These are phyloP conservation scores for Saimiri boliviensis DNA, from an alignment of 2,113 vertebrate genomes.

Conservation along the genomic window DNA sequence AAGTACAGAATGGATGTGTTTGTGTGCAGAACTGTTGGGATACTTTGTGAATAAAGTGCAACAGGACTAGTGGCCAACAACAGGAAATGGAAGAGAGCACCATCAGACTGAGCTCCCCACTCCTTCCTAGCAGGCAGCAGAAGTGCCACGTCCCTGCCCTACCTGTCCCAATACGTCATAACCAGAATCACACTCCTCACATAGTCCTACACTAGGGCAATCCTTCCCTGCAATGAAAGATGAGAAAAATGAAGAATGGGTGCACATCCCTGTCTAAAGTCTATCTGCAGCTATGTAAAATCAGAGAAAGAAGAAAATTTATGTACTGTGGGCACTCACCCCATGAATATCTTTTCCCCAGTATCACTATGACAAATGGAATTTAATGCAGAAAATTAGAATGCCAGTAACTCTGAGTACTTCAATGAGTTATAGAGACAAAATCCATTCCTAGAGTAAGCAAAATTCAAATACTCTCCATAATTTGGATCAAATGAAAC, in stretches of 20 bases:
- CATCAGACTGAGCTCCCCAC: background rate
- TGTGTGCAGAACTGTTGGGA: background rate
- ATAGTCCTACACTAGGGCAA: background rate
- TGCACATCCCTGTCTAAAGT: background rate
- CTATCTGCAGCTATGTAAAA: background rate
- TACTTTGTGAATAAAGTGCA: background rate
- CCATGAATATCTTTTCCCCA: background rate
- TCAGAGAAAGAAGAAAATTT: background rate
- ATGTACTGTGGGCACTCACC: background rate
- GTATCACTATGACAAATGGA: background rate
- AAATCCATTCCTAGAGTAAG: background rate
- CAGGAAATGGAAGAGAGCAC: background rate
- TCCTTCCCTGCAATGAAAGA: background rate
- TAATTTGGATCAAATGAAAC: background rate
- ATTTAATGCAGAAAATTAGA: background rate
- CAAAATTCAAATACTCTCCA: background rate
- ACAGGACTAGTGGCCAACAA: background rate
- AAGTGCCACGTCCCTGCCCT: background rate
- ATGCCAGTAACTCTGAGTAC: background rate
- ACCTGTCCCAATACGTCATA: background rate
- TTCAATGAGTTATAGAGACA: background rate
- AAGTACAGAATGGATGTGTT: background rate
- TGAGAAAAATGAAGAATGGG: background rate
- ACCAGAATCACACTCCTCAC: background rate
- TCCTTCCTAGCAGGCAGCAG: background rate